Percentiles rank a stretch among this genome's conserved stretches.
phyloP scores from a whole-genome alignment of 2,113 vertebrate species.

The Apteryx mantelli region DNA sequence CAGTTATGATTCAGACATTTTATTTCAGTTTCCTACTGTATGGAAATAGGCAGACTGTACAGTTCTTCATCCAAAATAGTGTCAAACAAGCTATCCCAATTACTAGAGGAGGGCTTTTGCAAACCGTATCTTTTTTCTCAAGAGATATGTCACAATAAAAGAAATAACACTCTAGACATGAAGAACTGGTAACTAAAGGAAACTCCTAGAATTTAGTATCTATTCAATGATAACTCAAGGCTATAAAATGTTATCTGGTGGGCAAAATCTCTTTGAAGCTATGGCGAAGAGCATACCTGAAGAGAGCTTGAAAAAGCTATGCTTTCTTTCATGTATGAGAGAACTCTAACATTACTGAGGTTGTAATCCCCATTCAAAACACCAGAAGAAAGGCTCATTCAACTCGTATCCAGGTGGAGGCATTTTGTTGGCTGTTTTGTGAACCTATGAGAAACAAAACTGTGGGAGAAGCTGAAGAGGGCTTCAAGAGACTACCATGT shows the following conservation, averaged over 20 bases:
- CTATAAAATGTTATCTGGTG: background rate
- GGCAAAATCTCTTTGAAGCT: background rate
- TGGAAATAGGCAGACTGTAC: background rate
- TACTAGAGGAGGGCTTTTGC: background rate
- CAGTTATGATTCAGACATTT: slow-evolving; percentile 58
- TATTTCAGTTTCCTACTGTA: slow-evolving; percentile 38
- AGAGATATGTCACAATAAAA: background rate
- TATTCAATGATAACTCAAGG: background rate
- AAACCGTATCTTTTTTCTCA: background rate
- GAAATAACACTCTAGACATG: background rate
- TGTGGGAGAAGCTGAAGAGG: background rate
- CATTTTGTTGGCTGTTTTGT: background rate
- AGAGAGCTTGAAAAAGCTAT: background rate
- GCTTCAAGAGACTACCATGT: background rate
- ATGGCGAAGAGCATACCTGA: background rate
- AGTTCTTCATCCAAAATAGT: background rate
- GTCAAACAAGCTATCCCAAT: background rate
- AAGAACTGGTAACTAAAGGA: background rate
- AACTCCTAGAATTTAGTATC: background rate
- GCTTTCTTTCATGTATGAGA: background rate
- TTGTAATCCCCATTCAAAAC: background rate
- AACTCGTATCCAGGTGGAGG: background rate
- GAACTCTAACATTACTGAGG: background rate
- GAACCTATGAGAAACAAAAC: background rate
- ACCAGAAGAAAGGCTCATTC: background rate